phyloP scores from a whole-genome alignment of 1,140 invertebrate genomes.

The Diachasmimorpha longicaudata region DNA sequence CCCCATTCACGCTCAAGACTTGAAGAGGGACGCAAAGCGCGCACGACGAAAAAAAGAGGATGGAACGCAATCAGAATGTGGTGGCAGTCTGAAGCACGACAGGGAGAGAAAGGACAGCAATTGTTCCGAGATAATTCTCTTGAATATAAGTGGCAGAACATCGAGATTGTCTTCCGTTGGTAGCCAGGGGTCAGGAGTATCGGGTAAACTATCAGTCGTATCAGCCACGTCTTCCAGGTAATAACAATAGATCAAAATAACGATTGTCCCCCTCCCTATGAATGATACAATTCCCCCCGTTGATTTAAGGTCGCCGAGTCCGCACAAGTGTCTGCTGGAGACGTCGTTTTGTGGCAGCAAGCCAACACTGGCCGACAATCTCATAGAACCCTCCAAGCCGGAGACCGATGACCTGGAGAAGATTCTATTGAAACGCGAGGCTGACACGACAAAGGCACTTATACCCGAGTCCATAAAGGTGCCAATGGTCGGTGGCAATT shows the following conservation, averaged over 20 bases:
- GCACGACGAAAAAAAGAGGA: slow-evolving; percentile 63
- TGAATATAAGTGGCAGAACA: slow-evolving; percentile 82
- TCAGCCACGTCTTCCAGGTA: slow-evolving; percentile 59
- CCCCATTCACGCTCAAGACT: slow-evolving; percentile 65
- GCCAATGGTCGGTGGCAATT: slow-evolving; percentile 54
- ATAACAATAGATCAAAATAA: not conserved
- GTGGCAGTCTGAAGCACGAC: slow-evolving; percentile 57
- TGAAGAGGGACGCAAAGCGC: slow-evolving; percentile 52
- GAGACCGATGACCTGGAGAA: slow-evolving; percentile 70
- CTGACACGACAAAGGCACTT: slow-evolving; percentile 58
- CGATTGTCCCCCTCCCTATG: not conserved
- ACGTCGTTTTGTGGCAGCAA: slow-evolving; percentile 88
- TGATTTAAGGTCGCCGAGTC: slow-evolving; percentile 77
- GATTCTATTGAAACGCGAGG: slow-evolving; percentile 65
- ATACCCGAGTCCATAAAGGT: slow-evolving; percentile 59
- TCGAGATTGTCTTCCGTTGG: slow-evolving; percentile 76
- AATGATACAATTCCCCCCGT: slow-evolving; percentile 23
- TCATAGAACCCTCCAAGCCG: slow-evolving; percentile 57
- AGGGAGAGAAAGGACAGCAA: slow-evolving; percentile 79
- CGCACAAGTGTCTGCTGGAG: slow-evolving; percentile 86
- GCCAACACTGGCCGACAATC: slow-evolving; percentile 59
- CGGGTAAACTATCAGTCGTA: slow-evolving; percentile 62
- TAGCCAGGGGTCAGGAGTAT: slow-evolving; percentile 73
- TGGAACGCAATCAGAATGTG: slow-evolving; percentile 62
- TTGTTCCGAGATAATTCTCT: slow-evolving; percentile 76